phyloP scores from a whole-genome alignment of 2,797 vertebrate genomes.

The Melanotaenia parkinsoni region DNA sequence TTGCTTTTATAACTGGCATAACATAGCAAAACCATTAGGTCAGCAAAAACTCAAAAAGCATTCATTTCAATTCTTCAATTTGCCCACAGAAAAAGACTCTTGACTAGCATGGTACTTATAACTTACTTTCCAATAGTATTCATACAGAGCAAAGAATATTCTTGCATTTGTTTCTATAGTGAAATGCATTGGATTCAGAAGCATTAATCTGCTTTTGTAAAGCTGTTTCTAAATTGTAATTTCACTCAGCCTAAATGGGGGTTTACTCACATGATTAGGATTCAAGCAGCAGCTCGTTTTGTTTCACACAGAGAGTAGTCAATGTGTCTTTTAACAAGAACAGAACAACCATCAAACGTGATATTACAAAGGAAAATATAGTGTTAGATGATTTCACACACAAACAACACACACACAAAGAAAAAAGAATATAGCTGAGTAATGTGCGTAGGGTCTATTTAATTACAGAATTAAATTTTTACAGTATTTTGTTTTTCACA shows the following conservation, averaged over 20 bases:
- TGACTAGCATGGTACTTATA: background rate
- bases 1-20: too few species aligned
- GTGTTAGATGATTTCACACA: background rate
- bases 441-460: too few species aligned
- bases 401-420: background rate
- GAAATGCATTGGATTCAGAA: constrained; percentile 2
- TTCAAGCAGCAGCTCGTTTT: background rate
- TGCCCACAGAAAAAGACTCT: too few species aligned
- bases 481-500: background rate
- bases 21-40: too few species aligned
- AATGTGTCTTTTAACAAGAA: background rate
- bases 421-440: background rate
- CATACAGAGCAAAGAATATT: background rate
- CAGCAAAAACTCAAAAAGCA: too few species aligned
- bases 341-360: background rate
- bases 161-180: background rate
- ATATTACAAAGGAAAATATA: background rate
- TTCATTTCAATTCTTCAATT: too few species aligned
- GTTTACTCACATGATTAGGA: background rate
- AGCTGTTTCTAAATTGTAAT: background rate
- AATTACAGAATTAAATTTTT: constrained; percentile 17
- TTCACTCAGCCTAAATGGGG: background rate
- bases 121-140: background rate
- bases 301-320: background rate
- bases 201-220: background rate